Conservation (phyloP, 2,797 vertebrate species). For the Eulemur rubriventer region DNA sequence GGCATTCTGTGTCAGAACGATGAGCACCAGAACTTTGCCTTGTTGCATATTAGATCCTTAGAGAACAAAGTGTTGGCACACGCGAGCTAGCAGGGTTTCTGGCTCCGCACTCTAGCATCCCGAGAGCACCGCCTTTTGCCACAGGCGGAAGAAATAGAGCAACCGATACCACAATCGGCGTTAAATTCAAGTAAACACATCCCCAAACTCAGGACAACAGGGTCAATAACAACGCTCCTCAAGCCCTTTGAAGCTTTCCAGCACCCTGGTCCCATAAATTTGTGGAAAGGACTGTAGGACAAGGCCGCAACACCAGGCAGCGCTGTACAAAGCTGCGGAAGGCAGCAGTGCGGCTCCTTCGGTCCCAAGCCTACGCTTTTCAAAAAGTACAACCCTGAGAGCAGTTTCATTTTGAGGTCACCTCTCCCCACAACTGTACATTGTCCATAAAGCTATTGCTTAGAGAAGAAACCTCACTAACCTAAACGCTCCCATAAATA, state of each 20-base stretch:
- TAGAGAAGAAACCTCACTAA: conserved; percentile 65
- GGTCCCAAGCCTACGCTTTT: background rate
- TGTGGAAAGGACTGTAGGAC: background rate
- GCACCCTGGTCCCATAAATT: background rate
- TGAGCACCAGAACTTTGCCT: conserved; percentile 87
- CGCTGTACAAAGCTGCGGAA: too few species aligned
- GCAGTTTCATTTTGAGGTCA: background rate
- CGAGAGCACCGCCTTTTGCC: conserved; percentile 83
- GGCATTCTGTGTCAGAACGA: conserved; percentile 88
- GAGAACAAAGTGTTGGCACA: conserved; percentile 90
- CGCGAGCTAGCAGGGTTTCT: conserved; percentile 86
- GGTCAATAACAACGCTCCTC: background rate
- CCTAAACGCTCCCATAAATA: conserved; percentile 79
- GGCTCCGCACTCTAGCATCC: conserved; percentile 83
- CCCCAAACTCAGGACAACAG: conserved; percentile 35
- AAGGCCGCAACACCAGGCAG: background rate
- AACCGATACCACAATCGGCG: conserved; percentile 81
- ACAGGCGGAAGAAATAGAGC: conserved; percentile 78
- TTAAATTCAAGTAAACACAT: conserved; percentile 76
- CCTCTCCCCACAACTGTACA: background rate
- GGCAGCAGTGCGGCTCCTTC: background rate
- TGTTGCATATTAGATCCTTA: conserved; percentile 91
- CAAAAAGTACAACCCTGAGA: background rate
- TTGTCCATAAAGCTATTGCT: conserved; percentile 33
- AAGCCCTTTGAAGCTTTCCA: background rate